Base-by-base conservation (phyloP, 1,140 invertebrate species). In the Arion vulgaris region DNA sequence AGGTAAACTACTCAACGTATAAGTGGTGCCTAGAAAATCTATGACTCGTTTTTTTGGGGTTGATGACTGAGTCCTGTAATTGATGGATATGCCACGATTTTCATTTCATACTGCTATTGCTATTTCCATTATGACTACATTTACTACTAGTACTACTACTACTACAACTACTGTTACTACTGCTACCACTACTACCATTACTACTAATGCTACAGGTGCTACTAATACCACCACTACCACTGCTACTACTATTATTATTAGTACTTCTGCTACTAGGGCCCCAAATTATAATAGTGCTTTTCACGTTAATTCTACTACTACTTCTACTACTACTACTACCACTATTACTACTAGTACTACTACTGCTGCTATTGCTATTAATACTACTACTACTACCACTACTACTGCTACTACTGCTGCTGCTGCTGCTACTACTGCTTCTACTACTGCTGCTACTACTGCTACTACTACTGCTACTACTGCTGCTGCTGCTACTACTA, bases 31-130 rank as follows among this genome's bases (percentile, higher is more conserved):
- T n/a, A n/a, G n/a, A n/a, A n/a, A n/a, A n/a, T n/a, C n/a, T n/a
- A n/a, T n/a, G n/a, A n/a, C n/a, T n/a, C n/a, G n/a, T n/a, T n/a
- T n/a, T n/a, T n/a, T n/a, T n/a, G n/a, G n/a, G n/a, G n/a, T n/a
- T n/a, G n/a, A n/a, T n/a, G n/a, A n/a, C n/a, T n/a, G n/a, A n/a
- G n/a, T n/a, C n/a, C n/a, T n/a, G n/a, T n/a, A n/a, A n/a, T n/a
- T n/a, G n/a, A n/a, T n/a, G n/a, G 51, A 11, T 17, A 17, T 23
- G 26, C 51, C 51, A 57, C 98, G n/a, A n/a, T n/a, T n/a, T n/a
- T n/a, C n/a, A n/a, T n/a, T n/a, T 98, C 93, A 97, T 94, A 99
- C 98, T 93, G 97, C 95, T 92, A 99, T 98, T 93, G 99, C 98
- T 93, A 99, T 97, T 94, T 99, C 98, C 93, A n/a, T n/a, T n/a